A percentile compares a stretch with the other conserved stretches of the same genome.
These are phyloP conservation scores for Ectemnius cavifrons DNA, from an alignment of 2,888 invertebrate genomes.

Conservation along the genomic window DNA sequence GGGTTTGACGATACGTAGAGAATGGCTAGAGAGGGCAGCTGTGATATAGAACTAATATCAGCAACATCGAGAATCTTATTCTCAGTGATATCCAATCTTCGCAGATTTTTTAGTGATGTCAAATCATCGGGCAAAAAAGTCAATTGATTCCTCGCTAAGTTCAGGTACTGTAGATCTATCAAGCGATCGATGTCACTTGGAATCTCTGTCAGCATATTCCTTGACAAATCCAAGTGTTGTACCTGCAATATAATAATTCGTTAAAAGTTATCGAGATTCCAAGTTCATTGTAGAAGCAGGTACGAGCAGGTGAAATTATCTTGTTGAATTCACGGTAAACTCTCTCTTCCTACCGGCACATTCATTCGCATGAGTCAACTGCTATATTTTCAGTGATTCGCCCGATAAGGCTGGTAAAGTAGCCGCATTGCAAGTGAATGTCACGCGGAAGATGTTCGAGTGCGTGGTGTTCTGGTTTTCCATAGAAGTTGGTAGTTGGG, in stretches of 20 bases:
- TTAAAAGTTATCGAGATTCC: not conserved
- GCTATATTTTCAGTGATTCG: slow-evolving; percentile 22
- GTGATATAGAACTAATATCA: slow-evolving; percentile 59
- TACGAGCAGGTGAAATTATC: slow-evolving; percentile 10
- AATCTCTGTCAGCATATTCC: slow-evolving; percentile 81
- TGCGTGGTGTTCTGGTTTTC: too few relatives aligned
- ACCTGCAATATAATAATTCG: slow-evolving; percentile 76
- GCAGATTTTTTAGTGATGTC: slow-evolving; percentile 80
- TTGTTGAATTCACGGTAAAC: not conserved
- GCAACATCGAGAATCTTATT: slow-evolving; percentile 82
- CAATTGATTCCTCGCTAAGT: slow-evolving; percentile 81
- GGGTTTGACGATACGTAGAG: slow-evolving; percentile 84
- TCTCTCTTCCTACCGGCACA: not conserved
- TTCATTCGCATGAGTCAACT: slow-evolving; percentile 35
- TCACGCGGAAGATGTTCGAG: not conserved
- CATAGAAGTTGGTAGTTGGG: too few relatives aligned
- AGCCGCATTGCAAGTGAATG: not conserved
- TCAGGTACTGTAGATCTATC: slow-evolving; percentile 79
- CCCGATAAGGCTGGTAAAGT: slow-evolving; percentile 27
- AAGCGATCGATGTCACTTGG: slow-evolving; percentile 75
- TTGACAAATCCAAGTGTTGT: slow-evolving; percentile 82
- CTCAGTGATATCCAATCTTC: slow-evolving; percentile 82
- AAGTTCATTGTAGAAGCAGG: not conserved
- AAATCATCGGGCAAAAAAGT: slow-evolving; percentile 79
- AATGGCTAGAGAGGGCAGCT: slow-evolving; percentile 79